phyloP scores from a whole-genome alignment of 2,113 vertebrate genomes.

The Camelus bactrianus region DNA sequence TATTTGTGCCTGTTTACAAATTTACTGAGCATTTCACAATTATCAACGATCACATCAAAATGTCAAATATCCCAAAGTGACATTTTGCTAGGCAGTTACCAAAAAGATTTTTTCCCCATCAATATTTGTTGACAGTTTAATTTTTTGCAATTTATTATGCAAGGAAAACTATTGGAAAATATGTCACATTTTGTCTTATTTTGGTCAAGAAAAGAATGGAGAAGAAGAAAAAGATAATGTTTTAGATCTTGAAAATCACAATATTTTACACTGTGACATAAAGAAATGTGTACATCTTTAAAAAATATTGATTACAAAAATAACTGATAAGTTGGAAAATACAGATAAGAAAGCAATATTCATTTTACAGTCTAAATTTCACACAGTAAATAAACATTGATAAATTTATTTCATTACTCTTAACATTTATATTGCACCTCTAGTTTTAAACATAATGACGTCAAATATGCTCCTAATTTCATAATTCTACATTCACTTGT shows the following conservation, averaged over 20 bases:
- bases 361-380: not conserved
- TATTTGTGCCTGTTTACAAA: conserved; percentile 85
- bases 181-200: not conserved
- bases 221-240: not conserved
- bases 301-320: not conserved
- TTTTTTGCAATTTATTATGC: conserved; percentile 53
- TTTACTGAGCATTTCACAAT: conserved; percentile 79
- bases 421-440: not conserved
- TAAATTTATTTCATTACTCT: not conserved
- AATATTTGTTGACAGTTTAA: conserved; percentile 67
- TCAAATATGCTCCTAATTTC: not conserved
- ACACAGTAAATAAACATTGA: not conserved
- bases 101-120: conserved; percentile 23
- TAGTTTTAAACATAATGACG: not conserved
- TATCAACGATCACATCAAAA: conserved; percentile 77
- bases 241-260: not conserved
- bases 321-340: not conserved
- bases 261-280: not conserved
- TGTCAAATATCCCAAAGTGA: conserved; percentile 72
- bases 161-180: not conserved
- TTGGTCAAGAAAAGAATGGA: not conserved
- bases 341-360: not conserved
- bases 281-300: not conserved
- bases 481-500: not conserved
- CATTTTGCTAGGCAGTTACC: not conserved